phyloP scores from a whole-genome alignment of 2,888 invertebrate species.

The Apodemia mormo region DNA sequence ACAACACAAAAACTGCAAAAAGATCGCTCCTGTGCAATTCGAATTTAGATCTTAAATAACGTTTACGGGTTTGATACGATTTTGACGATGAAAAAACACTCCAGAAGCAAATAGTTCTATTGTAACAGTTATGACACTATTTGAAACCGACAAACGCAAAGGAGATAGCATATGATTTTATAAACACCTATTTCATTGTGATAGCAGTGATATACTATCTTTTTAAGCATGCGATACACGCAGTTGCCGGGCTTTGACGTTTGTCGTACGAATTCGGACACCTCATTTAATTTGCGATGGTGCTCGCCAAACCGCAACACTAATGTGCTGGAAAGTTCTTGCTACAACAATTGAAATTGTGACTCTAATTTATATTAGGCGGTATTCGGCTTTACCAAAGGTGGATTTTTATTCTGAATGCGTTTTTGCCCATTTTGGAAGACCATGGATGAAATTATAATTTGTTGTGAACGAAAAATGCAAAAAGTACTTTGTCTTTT shows the following conservation, averaged over 20 bases:
- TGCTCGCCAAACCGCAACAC: slow-evolving; percentile 45
- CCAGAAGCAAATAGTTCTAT: too few species aligned
- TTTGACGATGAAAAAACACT: too few species aligned
- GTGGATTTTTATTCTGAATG: slow-evolving; percentile 20
- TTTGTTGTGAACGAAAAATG: not conserved
- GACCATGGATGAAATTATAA: not conserved
- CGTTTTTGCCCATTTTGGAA: slow-evolving; percentile 21
- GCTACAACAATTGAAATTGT: slow-evolving; percentile 48
- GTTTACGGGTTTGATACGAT: too few species aligned
- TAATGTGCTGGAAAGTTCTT: slow-evolving; percentile 52
- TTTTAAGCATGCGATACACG: slow-evolving; percentile 56
- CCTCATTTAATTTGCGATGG: slow-evolving; percentile 63
- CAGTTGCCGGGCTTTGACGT: slow-evolving; percentile 46
- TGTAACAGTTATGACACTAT: too few species aligned
- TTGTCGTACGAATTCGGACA: slow-evolving; percentile 57
- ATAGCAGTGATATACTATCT: slow-evolving; percentile 24
- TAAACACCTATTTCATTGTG: not conserved
- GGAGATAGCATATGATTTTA: not conserved
- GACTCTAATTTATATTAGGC: slow-evolving; percentile 13
- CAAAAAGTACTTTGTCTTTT: too few species aligned
- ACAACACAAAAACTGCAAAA: too few species aligned
- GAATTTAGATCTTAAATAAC: too few species aligned
- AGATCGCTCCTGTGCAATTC: too few species aligned
- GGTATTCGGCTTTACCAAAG: not conserved
- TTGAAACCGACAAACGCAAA: not conserved